Base-by-base conservation (phyloP, 2,888 invertebrate species). In the Campoplex nolae region DNA sequence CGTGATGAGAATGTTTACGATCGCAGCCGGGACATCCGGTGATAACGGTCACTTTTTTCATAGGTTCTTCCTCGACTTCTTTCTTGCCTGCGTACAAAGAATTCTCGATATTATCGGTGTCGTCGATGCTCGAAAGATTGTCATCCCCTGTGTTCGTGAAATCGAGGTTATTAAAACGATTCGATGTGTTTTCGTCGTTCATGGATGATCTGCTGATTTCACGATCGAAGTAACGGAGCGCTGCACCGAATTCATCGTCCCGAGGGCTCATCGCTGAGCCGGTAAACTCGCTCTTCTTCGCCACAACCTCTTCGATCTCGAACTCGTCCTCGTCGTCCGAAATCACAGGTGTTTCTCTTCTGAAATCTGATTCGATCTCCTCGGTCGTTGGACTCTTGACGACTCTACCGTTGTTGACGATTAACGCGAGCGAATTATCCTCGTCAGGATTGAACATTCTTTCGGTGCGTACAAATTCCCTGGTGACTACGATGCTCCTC, bases 351-450 rank as follows among this genome's bases (percentile, higher is more conserved):
- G 88, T 89, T 1, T 90, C 89, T 70, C 91, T 89, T 56, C 90
- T 89, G 68, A 94, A 94, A 42, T 94, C 92, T 2, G 91, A 56
- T 18, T 94, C 94, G 13, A 92, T 73, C 28, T 94, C 91, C 23
- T 92, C 91, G 1, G 90, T 86, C 0, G 92, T 91, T 0, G 92
- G 92, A 79, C 91, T 92, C 74, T 94, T 94, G 2, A 93, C 88
- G 16, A 93, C 85, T 2, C 68, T 56, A 0, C 93, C 94, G 56
- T 94, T 92, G 68, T 94, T 94, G 0, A 94, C 91, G 75, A 94
- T 92, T 83, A 93, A 92, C 1, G 93, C 91, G 11, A 93, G 56
- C 0, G 93, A 92, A 86, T 94, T 94, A 48, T 94, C 94, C 65
- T 90, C 90, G 38, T 92, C 91, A 0, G 92, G 91, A 90, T 94